Percentiles rank a stretch among this genome's conserved stretches.
These are phyloP conservation scores for Sebastes vulpes DNA, from an alignment of 2,797 vertebrate genomes.

Conservation along the genomic window DNA sequence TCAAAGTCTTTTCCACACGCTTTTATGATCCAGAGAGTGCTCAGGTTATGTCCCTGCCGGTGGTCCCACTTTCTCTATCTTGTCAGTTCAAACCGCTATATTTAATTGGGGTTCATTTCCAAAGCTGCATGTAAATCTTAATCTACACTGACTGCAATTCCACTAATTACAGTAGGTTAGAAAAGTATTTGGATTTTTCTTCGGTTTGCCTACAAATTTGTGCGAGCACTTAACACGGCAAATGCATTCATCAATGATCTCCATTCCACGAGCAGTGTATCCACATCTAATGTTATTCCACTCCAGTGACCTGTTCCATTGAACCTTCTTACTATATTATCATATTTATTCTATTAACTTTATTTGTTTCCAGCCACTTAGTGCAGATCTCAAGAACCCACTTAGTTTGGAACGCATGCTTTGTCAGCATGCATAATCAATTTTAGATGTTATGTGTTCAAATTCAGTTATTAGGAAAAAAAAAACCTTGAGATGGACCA, in stretches of 20 bases:
- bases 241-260: background rate
- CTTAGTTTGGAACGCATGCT: conserved; percentile 16
- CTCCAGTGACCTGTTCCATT: conserved; percentile 25
- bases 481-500: background rate
- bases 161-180: background rate
- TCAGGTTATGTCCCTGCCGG: background rate
- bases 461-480: background rate
- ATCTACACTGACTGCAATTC: background rate
- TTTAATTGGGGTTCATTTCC: background rate
- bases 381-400: conserved; percentile 30
- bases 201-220: background rate
- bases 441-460: conserved; percentile 10
- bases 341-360: conserved; percentile 53
- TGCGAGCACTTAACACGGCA: background rate
- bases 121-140: background rate
- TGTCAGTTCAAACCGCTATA: background rate
- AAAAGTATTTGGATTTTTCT: background rate
- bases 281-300: conserved; percentile 2
- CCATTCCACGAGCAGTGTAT: background rate
- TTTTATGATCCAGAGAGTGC: background rate
- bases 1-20: background rate
- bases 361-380: conserved; percentile 31
- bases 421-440: conserved; percentile 45
- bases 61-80: background rate
- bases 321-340: conserved; percentile 27